Conservation (phyloP, 1,140 invertebrate species). For the Brachionus manjavacas region DNA sequence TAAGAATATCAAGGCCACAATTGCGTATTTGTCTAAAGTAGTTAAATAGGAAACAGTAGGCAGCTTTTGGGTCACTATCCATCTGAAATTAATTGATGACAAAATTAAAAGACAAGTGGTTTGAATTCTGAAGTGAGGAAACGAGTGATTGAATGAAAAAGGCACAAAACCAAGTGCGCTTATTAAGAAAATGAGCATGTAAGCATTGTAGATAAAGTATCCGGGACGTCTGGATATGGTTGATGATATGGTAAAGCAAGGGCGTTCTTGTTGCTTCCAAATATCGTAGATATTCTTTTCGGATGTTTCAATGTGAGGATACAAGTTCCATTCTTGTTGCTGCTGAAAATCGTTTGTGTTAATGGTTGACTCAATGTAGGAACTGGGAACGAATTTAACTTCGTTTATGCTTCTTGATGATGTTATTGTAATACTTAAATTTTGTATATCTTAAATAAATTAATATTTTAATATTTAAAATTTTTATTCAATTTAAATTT, state of each 20-base stretch:
- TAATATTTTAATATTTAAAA: no score
- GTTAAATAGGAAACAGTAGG: slow-evolving; percentile 42
- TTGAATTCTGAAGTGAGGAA: slow-evolving; percentile 39
- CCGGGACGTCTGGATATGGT: slow-evolving; percentile 35
- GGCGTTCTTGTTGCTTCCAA: slow-evolving; percentile 20
- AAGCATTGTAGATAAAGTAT: slow-evolving; percentile 39
- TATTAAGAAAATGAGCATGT: slow-evolving; percentile 39
- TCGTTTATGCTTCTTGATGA: slow-evolving; percentile 26
- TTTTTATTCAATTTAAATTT: no score
- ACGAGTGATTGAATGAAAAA: neutral
- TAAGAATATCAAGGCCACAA: slow-evolving; percentile 24
- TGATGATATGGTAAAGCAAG: slow-evolving; percentile 36
- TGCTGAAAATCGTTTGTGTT: slow-evolving; percentile 42
- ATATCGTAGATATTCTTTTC: slow-evolving; percentile 40
- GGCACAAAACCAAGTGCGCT: slow-evolving; percentile 38
- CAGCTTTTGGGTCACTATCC: slow-evolving; percentile 37
- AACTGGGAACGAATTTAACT: slow-evolving; percentile 17
- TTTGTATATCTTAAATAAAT: slow-evolving; percentile 32
- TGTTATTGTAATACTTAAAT: slow-evolving; percentile 37
- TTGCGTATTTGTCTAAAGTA: slow-evolving; percentile 41
- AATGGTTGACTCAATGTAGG: slow-evolving; percentile 1
- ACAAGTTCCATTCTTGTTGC: slow-evolving; percentile 42
- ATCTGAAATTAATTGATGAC: slow-evolving; percentile 33
- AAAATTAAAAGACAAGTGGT: slow-evolving; percentile 38
- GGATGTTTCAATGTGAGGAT: slow-evolving; percentile 38